Conservation (phyloP, 2,113 vertebrate species). For the Serinus canaria region DNA sequence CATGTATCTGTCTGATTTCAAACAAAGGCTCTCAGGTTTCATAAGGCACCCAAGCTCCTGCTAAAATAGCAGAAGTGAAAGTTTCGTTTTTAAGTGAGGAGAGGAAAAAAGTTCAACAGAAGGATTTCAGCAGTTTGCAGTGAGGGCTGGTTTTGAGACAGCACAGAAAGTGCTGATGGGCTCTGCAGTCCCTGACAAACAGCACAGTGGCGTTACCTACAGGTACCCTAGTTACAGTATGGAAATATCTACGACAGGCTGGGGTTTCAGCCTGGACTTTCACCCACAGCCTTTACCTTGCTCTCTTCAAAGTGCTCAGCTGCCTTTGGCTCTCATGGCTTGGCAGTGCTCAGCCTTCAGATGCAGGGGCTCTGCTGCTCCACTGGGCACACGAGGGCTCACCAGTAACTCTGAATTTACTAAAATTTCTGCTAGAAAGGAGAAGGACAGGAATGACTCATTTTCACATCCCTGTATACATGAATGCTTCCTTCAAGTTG, state of each 20-base stretch:
- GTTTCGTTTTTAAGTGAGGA: neutral
- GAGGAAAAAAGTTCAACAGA: neutral
- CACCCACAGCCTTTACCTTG: neutral
- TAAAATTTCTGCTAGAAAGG: neutral
- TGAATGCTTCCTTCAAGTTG: neutral
- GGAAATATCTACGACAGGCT: neutral
- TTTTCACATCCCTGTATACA: neutral
- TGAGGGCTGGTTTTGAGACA: neutral
- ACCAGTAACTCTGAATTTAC: neutral
- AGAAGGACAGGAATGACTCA: neutral
- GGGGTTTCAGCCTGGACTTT: neutral
- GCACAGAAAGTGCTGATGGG: accelerated
- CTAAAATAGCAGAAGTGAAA: constrained; percentile 13
- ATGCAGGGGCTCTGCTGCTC: neutral
- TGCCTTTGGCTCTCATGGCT: neutral
- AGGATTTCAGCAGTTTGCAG: neutral
- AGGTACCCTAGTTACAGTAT: accelerated
- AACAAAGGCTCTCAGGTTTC: neutral
- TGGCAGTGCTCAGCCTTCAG: neutral
- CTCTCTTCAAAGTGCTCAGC: neutral
- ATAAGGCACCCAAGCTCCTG: neutral
- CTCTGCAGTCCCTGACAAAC: neutral
- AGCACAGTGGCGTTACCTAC: accelerated
- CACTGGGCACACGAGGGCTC: accelerated
- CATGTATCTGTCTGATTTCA: neutral